A percentile compares a stretch with the other conserved stretches of the same genome.
Evolutionary conservation across 2,113 vertebrate genomes (phyloP).

Genomic region (Noturus placidus): DNA sequence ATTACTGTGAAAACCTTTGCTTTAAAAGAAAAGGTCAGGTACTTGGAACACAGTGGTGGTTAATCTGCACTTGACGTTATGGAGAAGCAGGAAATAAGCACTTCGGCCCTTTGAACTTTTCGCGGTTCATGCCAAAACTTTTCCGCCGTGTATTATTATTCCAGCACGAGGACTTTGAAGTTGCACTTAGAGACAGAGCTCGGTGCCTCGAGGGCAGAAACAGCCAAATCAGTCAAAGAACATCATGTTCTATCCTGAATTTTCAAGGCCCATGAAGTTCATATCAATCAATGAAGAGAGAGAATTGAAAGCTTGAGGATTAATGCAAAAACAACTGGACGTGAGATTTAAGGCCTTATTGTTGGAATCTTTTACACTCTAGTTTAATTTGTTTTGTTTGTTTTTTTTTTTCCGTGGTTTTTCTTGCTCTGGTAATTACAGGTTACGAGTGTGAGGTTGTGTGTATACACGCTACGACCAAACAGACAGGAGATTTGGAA

Average conservation of each 20-base stretch:
- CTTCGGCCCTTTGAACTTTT: conserved; percentile 28
- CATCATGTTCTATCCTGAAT: not conserved
- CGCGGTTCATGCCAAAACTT: not conserved
- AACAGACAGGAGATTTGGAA: not conserved
- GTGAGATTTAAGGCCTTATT: not conserved
- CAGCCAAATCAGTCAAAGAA: conserved; percentile 12
- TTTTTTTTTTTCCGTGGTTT: not conserved
- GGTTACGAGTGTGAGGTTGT: not conserved
- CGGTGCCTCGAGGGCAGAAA: not conserved
- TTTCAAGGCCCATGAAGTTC: not conserved
- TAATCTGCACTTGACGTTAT: not conserved
- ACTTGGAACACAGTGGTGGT: not conserved
- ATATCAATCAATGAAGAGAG: not conserved
- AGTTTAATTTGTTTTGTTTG: not conserved
- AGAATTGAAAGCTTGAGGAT: not conserved
- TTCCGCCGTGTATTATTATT: conserved; percentile 18
- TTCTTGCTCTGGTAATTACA: not conserved
- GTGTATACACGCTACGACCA: not conserved
- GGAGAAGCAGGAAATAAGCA: not conserved
- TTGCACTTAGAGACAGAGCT: conserved; percentile 4
- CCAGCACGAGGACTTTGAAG: conserved; percentile 37
- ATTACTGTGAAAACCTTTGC: not conserved
- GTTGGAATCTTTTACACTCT: not conserved
- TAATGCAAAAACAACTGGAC: not conserved
- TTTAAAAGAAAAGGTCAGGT: not conserved